Evolutionary conservation across 2,797 vertebrate genomes (phyloP).

Genomic region (Thunnus albacares): DNA sequence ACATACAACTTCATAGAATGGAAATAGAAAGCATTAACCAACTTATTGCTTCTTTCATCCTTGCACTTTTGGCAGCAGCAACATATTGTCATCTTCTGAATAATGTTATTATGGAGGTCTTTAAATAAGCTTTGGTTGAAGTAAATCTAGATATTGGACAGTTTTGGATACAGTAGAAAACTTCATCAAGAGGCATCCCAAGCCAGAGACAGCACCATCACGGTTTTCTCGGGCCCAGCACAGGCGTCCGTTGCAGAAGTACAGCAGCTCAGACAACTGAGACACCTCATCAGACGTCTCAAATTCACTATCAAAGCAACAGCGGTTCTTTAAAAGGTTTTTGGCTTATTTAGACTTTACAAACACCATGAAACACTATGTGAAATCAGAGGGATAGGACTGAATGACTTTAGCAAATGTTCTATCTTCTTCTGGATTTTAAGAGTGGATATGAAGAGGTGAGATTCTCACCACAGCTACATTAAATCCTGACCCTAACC

Average conservation of each 20-base stretch:
- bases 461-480: conserved; percentile 59
- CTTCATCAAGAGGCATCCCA: conserved; percentile 1
- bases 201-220: neutral
- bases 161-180: conserved; percentile 20
- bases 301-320: conserved; percentile 38
- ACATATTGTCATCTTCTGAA: conserved; percentile 17
- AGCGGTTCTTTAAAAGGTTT: conserved; percentile 12
- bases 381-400: conserved; percentile 36
- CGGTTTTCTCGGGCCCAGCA: conserved; percentile 12
- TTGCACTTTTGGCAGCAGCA: conserved; percentile 43
- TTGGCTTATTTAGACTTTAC: conserved; percentile 14
- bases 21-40: conserved; percentile 28
- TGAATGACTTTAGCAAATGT: conserved; percentile 27
- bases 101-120: conserved; percentile 21
- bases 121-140: conserved; percentile 28
- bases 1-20: conserved; percentile 24
- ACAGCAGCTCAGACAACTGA: conserved; percentile 28
- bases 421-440: conserved; percentile 45
- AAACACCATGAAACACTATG: conserved; percentile 2
- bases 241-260: neutral
- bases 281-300: conserved; percentile 21
- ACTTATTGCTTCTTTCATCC: conserved; percentile 34
- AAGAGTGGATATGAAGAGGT: conserved; percentile 50
- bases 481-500: conserved; percentile 65
- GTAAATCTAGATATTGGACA: conserved; percentile 11